Base-by-base conservation (phyloP, 1,140 invertebrate genomes). In the Elysia chlorotica region DNA sequence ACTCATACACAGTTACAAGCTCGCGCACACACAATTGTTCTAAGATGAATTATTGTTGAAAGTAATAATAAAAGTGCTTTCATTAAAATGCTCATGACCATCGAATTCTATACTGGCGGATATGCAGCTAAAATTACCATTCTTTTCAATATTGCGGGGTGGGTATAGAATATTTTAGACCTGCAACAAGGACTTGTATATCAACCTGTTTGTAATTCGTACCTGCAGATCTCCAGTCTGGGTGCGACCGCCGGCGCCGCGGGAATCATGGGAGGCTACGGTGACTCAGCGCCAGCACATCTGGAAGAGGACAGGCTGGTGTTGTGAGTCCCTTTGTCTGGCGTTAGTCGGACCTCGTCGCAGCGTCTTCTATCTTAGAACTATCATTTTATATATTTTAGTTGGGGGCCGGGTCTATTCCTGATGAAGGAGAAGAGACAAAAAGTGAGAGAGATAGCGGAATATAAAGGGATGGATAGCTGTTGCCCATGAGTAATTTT, bases 271-370 rank as follows among this genome's bases (percentile, higher is more conserved):
- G 53, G 41, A 2, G 73, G 71, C 21, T 80, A 84, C 35, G 76
- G 78, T 23, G 82, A 82, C 41, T 54, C 77, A 36, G 74, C 76
- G 19, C 81, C 82, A 2, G 76, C 78, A 14, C 75, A 79, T 10
- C 71, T 81, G 30, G 82, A 84, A 59, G 79, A 84, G 54, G 83
- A 85, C 63, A 75, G 81, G 31, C 78, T 83, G 17, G 80, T 85
- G 10, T 56, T 84, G 59, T 83, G 76, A 74, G 33, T 14, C 41
- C n/a, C 10, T 10, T 14, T 10, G n/a, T 48, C 41, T 48, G 41
- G 41, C 10, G 41, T 14, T n/a, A 48, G 41, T 14, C 41, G 10
- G 41, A n/a, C 6, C 21, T 33, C 10, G n/a, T n/a, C n/a, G n/a
- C n/a, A n/a, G n/a, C n/a, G n/a, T n/a, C n/a, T n/a, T n/a, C n/a